Base-by-base conservation (phyloP, 2,888 invertebrate species). In the Troilus luridus region DNA sequence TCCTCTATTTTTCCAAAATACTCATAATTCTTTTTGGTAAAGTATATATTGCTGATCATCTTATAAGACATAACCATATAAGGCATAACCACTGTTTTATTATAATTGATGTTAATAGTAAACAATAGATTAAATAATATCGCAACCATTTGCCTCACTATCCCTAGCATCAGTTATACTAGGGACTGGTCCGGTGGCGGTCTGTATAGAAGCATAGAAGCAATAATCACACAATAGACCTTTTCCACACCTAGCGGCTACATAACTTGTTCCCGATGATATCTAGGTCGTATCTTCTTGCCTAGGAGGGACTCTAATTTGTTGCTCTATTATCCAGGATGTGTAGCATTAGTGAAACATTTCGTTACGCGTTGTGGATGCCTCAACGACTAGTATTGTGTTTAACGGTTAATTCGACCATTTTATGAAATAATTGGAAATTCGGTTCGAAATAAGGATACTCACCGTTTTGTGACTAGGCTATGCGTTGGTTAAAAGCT, bases 201-300 rank as follows among this genome's bases (percentile, higher is more conserved):
- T 58, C 12, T 56, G n/a, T 85, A 81, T 54, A n/a, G 85, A 54
- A 58, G 85, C n/a, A 81, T 21, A n/a, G 85, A 54, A 58, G 85
- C n/a, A 12, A 85, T 85, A 85, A 85, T 85, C 85, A 85, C 56
- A 85, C 56, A 85, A 58, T 85, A 14, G 85, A 19, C 85, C 12
- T 54, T 85, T 11, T 85, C 85, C 85, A n/a, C 85, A 85, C n/a
- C 85, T 85, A 85, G 56, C 85, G n/a, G n/a, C 85, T 85, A 77
- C 72, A 41, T 77, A 77, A 77, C 72, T 77, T 41, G 72, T 19
- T 67, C 24, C 72, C 2, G 72, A 77, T 77, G 17, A 77, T 77
- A 77, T 77, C 72, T 6, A 27, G 72, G 41, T 17, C 17, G 27
- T 77, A 77, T 77, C 72, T 77, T 41, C 72, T 77, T 17, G 41